A percentile compares a stretch with the other conserved stretches of the same genome.
Conservation (phyloP, 2,113 vertebrate genomes). For the Trochalopteron elliotii region DNA sequence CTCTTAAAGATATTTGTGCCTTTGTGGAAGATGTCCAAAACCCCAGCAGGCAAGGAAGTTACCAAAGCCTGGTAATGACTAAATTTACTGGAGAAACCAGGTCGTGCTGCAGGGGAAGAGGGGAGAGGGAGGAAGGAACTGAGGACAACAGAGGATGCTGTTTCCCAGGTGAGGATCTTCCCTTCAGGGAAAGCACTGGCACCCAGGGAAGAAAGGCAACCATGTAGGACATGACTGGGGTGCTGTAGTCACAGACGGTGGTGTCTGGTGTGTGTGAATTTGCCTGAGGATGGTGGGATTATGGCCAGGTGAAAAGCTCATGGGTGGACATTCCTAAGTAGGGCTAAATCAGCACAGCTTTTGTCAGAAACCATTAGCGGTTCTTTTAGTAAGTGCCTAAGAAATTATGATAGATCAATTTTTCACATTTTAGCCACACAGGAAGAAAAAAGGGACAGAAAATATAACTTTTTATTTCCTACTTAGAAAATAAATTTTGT, state of each 20-base stretch:
- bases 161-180: neutral
- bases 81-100: neutral
- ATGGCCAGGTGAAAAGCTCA: neutral
- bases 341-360: neutral
- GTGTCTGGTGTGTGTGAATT: neutral
- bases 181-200: neutral
- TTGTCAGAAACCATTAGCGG: neutral
- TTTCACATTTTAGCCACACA: neutral
- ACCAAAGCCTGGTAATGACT: neutral
- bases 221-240: rapidly evolving
- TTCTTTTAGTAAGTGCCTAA: neutral
- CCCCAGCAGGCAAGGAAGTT: neutral
- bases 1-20: neutral
- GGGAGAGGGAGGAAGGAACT: neutral
- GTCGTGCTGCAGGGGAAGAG: neutral
- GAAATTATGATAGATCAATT: neutral
- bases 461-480: neutral
- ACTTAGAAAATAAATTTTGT: neutral
- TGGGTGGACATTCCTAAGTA: neutral
- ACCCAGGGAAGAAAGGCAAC: neutral
- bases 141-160: neutral
- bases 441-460: neutral
- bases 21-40: neutral
- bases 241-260: neutral
- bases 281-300: neutral